Evolutionary conservation across 1,140 invertebrate species (phyloP).

Genomic region (Zaprionus taronus): DNA sequence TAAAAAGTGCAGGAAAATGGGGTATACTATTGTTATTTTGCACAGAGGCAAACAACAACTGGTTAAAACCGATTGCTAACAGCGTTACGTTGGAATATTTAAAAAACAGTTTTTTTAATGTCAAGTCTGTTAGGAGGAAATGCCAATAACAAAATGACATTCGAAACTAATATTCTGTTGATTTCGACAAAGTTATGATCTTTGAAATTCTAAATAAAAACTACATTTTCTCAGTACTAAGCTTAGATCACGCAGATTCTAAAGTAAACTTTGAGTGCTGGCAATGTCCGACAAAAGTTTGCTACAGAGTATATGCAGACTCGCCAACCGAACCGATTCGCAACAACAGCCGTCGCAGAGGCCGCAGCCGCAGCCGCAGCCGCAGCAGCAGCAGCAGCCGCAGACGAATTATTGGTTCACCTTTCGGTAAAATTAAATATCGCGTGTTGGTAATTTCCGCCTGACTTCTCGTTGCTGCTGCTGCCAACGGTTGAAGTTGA

Average conservation of each 20-base stretch:
- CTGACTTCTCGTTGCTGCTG: conserved; percentile 76
- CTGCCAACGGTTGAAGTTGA: conserved; percentile 79
- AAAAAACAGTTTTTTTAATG: no score
- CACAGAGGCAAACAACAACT: no score
- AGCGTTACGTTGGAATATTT: no score
- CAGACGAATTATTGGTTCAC: conserved; percentile 78
- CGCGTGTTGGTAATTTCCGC: conserved; percentile 81
- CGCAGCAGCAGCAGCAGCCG: conserved; percentile 35
- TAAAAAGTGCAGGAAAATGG: background rate
- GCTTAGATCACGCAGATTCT: background rate
- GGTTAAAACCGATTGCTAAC: no score
- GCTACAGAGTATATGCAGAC: conserved; percentile 15
- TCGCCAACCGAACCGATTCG: background rate
- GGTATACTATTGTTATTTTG: background rate
- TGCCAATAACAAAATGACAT: background rate
- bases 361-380: conserved; percentile 7
- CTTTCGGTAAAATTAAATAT: conserved; percentile 83
- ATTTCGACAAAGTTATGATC: background rate
- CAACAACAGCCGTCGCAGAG: conserved; percentile 11
- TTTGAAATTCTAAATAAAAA: background rate
- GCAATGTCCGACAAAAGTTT: background rate
- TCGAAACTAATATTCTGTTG: background rate
- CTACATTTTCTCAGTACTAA: background rate
- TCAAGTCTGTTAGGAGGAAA: no score
- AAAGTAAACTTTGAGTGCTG: background rate